Base-by-base conservation (phyloP, 2,888 invertebrate species). In the Apodemia hepburni region DNA sequence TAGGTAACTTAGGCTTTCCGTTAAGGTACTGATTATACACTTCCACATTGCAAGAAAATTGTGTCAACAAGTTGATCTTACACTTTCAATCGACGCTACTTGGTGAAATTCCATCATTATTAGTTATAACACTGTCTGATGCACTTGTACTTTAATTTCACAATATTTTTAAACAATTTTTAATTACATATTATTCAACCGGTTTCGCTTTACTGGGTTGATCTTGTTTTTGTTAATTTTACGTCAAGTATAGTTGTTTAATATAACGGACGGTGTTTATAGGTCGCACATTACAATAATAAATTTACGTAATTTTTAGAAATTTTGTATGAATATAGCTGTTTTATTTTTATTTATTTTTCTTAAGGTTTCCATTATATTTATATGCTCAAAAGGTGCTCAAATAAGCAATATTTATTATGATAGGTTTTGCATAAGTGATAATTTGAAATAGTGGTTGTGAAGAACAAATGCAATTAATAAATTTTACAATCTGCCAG, bases 211-310 rank as follows among this genome's bases (percentile, higher is more conserved):
- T n/a, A n/a, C n/a, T n/a, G n/a, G n/a, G n/a, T 86, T n/a, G n/a
- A n/a, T 47, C 8, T 49, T 27, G 51, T 59, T 60, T 61, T 17
- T 57, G 38, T 29, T 35, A 61, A 61, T 54, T 18, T 58, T 57
- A 59, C 61, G 57, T 61, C 58, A 51, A 62, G 64, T 22, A 27
- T 27, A 54, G 54, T 54, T 54, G 42, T n/a, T 51, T 54, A 54
- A 22, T 27, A 54, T 54, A 27, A 27, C 54, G 54, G 6, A 15
- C 54, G 54, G 54, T 27, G 54, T 54, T 54, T 27, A 15, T 27
- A 15, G 54, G 54, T 54, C 54, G 27, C 54, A 22, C 51, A n/a
- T n/a, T 45, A n/a, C 11, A n/a, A n/a, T 11, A 51, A 22, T 6
- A 12, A 22, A 54, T 54, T 54, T 54, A 27, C 27, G 27, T 54